Evolutionary conservation across 1,140 invertebrate genomes (phyloP), one percentile per base, ranked within the genome.

Genomic region (Orchesella cincta): DNA sequence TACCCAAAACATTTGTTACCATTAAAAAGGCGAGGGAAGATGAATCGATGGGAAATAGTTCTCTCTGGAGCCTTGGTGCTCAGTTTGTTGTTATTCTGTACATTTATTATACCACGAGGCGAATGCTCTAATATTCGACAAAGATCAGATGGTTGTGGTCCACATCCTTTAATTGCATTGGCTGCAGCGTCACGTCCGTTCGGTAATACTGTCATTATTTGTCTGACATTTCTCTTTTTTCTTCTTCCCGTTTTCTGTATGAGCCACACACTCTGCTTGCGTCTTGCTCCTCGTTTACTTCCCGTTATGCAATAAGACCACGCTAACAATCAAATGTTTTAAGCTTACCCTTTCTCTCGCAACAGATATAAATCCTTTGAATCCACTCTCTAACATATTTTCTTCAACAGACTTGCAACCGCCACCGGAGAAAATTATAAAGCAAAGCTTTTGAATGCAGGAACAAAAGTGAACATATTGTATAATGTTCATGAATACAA

Each of bases 141-240:
- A 57, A 74, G 81, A 76, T 82, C 81, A 16, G 79, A 78, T 75
- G 79, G 75, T 26, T 82, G 81, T 73, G 81, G 81, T 33, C 79
- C 78, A 26, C 80, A 82, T 76, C 81, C 81, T 23, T 71, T 82
- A 76, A 79, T 82, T 79, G 78, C 81, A n/a, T 76, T 82, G 23
- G 79, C 78, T 35, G 74, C 79, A 54, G 79, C 78, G 23, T 81
- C 80, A 75, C 77, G 80, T 78, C 77, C 79, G 33, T 80, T 78
- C 33, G 81, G 81, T 81, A 79, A 77, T 77, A 26, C 33, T 62
- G 14, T 71, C 52, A 76, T 81, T 72, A 31, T 20, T 70, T 67
- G 46, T 79, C 51, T 33, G 39, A 29, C 73, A 52, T 31, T 28
- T 74, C 51, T 73, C 76, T 64, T 33, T 67, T 23, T 23, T 20